Conservation (phyloP, 2,888 invertebrate genomes). For the Cosmorhoe ocellata region DNA sequence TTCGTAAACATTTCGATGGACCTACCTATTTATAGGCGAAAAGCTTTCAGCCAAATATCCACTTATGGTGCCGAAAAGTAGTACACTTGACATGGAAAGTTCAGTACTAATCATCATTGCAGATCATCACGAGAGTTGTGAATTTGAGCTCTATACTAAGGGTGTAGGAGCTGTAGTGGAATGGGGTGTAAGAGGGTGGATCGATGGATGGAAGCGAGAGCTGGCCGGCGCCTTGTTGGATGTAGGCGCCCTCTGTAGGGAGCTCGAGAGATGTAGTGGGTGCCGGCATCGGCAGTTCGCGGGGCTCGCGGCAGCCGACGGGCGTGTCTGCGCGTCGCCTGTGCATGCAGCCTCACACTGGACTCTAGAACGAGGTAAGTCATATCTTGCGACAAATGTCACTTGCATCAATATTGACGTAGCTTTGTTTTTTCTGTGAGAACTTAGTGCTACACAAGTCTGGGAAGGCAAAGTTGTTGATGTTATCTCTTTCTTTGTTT, state of each 20-base stretch:
- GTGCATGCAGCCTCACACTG: constrained; percentile 3
- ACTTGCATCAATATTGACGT: constrained; percentile 28
- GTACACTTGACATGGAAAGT: constrained; percentile 39
- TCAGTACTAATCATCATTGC: constrained; percentile 56
- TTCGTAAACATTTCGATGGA: too few relatives aligned
- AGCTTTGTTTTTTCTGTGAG: background rate
- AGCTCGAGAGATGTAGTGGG: constrained; percentile 34
- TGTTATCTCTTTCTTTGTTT: constrained; percentile 15
- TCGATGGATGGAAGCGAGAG: constrained; percentile 70
- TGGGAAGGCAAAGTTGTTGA: background rate
- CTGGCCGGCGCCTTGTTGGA: constrained; percentile 24
- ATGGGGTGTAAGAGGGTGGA: constrained; percentile 57
- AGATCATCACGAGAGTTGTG: constrained; percentile 30
- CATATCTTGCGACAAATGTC: constrained; percentile 3
- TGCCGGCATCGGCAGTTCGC: constrained; percentile 53
- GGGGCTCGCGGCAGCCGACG: constrained; percentile 49
- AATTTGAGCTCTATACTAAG: constrained; percentile 44
- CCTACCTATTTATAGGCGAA: background rate
- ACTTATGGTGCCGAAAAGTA: constrained; percentile 26
- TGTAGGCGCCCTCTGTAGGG: constrained; percentile 51
- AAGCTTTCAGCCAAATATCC: constrained; percentile 14
- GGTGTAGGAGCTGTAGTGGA: constrained; percentile 39
- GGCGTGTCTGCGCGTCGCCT: constrained; percentile 39
- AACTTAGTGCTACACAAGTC: background rate
- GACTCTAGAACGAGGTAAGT: constrained; percentile 26